These are phyloP conservation scores for Fabriciana adippe DNA, from an alignment of 2,888 invertebrate species.

Conservation along the genomic window DNA sequence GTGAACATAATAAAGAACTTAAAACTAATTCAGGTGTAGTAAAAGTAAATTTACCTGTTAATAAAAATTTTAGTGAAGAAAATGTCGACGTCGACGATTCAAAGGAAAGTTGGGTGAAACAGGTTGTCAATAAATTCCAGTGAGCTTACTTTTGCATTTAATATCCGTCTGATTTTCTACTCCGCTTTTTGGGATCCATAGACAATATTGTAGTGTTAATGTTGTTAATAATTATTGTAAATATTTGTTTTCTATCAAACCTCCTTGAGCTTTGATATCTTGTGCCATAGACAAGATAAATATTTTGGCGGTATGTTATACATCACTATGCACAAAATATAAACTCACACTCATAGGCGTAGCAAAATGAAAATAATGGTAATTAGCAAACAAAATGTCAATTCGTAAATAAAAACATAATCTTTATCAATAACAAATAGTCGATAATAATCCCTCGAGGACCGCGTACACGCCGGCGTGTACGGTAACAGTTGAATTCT, in stretches of 20 bases:
- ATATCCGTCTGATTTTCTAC: slow-evolving; percentile 48
- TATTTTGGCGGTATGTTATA: slow-evolving; percentile 48
- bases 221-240: slow-evolving; percentile 60
- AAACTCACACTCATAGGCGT: slow-evolving; percentile 19
- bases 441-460: too few relatives aligned
- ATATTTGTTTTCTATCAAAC: slow-evolving; percentile 59
- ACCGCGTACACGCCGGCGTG: too few relatives aligned
- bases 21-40: slow-evolving; percentile 27
- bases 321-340: slow-evolving; percentile 51
- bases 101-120: slow-evolving; percentile 87
- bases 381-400: neutral
- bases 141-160: slow-evolving; percentile 71
- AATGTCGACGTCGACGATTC: slow-evolving; percentile 53
- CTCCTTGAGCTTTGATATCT: slow-evolving; percentile 63
- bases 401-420: slow-evolving; percentile 11
- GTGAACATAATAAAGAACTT: slow-evolving; percentile 51
- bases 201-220: slow-evolving; percentile 41
- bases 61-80: slow-evolving; percentile 27
- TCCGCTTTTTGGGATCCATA: slow-evolving; percentile 54
- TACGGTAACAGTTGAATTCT: too few relatives aligned
- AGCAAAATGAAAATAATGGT: neutral
- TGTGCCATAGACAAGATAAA: slow-evolving; percentile 71
- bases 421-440: neutral
- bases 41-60: slow-evolving; percentile 22
- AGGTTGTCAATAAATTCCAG: slow-evolving; percentile 88